Conservation (phyloP, 2,888 invertebrate genomes). For the Drosophila putrida region DNA sequence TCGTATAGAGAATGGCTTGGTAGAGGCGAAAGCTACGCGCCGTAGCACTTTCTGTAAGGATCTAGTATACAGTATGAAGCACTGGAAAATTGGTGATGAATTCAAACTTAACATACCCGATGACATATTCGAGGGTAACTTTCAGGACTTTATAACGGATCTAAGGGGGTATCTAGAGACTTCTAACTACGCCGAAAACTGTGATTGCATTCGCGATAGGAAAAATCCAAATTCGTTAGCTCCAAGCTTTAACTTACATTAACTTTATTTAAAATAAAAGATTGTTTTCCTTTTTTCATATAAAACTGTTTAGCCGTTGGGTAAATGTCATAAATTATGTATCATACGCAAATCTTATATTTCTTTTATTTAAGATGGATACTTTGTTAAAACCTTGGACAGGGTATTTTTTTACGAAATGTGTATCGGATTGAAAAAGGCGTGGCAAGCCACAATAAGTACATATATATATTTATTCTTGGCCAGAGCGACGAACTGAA, state of each 20-base stretch:
- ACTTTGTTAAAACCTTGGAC: no score
- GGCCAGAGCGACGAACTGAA: no score
- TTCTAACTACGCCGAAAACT: conserved; percentile 8
- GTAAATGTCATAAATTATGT: no score
- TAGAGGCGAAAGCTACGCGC: neutral
- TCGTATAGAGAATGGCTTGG: neutral
- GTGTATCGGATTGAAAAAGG: no score
- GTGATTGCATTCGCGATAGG: conserved; percentile 8
- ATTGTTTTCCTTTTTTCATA: neutral
- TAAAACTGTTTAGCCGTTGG: no score
- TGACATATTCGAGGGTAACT: neutral
- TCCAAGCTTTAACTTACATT: neutral
- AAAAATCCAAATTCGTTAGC: neutral
- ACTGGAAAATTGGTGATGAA: conserved; percentile 6
- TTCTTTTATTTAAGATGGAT: no score
- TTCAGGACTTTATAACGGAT: neutral
- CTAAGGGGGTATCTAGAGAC: neutral
- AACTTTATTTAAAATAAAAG: neutral
- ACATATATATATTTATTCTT: no score
- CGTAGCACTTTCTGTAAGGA: conserved; percentile 29
- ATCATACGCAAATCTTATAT: no score
- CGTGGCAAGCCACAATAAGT: no score
- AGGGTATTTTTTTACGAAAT: no score
- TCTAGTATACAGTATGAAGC: conserved; percentile 20
- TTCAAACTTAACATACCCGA: neutral